Evolutionary conservation across 2,888 invertebrate genomes (phyloP).

Genomic region (Sinopyrophorus schimmeli): DNA sequence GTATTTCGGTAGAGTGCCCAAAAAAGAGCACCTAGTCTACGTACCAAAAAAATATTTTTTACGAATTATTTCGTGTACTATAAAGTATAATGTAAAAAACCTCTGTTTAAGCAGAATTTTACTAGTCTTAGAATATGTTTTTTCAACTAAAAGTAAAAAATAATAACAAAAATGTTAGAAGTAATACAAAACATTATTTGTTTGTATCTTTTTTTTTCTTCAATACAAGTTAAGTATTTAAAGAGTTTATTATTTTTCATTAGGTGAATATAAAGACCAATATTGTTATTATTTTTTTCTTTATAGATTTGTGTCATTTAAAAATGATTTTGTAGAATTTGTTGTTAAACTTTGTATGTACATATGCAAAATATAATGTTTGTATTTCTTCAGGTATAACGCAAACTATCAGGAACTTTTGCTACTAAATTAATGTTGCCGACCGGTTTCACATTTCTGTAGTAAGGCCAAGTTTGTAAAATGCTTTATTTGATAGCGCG

Average conservation of each 20-base stretch:
- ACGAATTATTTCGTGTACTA: slow-evolving; percentile 46
- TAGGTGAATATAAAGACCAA: slow-evolving; percentile 32
- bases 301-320: slow-evolving; percentile 44
- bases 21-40: slow-evolving; percentile 46
- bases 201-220: slow-evolving; percentile 18
- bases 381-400: slow-evolving; percentile 43
- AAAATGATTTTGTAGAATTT: slow-evolving; percentile 45
- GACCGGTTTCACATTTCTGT: slow-evolving; percentile 18
- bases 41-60: slow-evolving; percentile 47
- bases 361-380: slow-evolving; percentile 49
- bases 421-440: slow-evolving; percentile 40
- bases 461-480: slow-evolving; percentile 28
- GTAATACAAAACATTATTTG: slow-evolving; percentile 27
- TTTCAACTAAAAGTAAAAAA: slow-evolving; percentile 37
- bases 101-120: slow-evolving; percentile 30
- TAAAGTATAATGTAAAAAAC: slow-evolving; percentile 38
- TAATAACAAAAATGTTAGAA: slow-evolving; percentile 31
- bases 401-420: slow-evolving; percentile 51
- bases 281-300: slow-evolving; percentile 46
- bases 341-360: slow-evolving; percentile 48
- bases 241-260: slow-evolving; percentile 19
- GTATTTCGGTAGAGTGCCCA: slow-evolving; percentile 45
- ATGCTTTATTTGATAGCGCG: slow-evolving; percentile 35
- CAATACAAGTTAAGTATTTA: slow-evolving; percentile 19
- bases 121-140: slow-evolving; percentile 26